These are phyloP conservation scores for Spodoptera exigua DNA, from an alignment of 2,888 invertebrate species.

Conservation along the genomic window DNA sequence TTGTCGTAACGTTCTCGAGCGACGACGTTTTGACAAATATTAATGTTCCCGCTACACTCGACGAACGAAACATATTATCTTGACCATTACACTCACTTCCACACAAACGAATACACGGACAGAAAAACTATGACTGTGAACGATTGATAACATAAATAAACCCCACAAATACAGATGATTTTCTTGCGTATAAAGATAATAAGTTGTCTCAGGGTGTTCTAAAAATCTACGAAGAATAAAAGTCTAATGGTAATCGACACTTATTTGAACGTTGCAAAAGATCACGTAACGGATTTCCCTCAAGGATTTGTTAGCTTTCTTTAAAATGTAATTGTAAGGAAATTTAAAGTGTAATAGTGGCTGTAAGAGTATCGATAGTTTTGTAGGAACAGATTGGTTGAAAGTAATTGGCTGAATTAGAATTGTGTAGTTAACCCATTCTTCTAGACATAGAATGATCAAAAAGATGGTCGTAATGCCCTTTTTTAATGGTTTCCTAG, in stretches of 20 bases:
- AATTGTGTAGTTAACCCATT: too few relatives aligned
- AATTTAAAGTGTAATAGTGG: too few relatives aligned
- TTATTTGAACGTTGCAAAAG: constrained; percentile 21
- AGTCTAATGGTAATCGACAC: constrained; percentile 21
- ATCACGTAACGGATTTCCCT: constrained; percentile 44
- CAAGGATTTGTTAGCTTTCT: constrained; percentile 22
- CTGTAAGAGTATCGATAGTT: too few relatives aligned
- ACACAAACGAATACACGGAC: constrained; percentile 51
- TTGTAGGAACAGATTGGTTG: too few relatives aligned
- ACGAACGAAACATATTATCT: constrained; percentile 66
- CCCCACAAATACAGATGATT: constrained; percentile 52
- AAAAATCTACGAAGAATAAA: constrained; percentile 15
- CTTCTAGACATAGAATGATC: too few relatives aligned
- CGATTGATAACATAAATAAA: constrained; percentile 61
- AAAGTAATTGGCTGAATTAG: too few relatives aligned
- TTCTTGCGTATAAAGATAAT: constrained; percentile 30
- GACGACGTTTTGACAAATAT: constrained; percentile 72
- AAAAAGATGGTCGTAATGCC: too few relatives aligned
- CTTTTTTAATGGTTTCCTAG: too few relatives aligned
- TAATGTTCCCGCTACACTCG: constrained; percentile 65
- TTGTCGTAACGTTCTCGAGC: constrained; percentile 58
- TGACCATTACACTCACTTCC: constrained; percentile 68
- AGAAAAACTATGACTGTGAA: constrained; percentile 53
- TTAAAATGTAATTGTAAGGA: too few relatives aligned
- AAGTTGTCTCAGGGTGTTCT: constrained; percentile 11